Percentiles rank a stretch among this genome's conserved stretches.
Evolutionary conservation across 2,888 invertebrate genomes (phyloP).

Genomic region (Pheosia tremula): DNA sequence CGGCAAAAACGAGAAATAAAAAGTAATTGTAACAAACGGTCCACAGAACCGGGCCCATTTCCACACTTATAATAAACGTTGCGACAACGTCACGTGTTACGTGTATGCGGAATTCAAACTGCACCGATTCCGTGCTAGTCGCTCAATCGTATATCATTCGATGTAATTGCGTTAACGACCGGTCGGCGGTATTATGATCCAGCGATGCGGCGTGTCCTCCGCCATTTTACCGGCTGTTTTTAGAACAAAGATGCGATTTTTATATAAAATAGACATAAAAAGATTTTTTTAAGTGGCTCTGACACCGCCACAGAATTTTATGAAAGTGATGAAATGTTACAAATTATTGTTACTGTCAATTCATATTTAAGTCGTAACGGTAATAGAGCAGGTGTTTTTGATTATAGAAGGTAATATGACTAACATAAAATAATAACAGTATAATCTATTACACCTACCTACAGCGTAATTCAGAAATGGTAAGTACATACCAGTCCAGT

Average conservation of each 20-base stretch:
- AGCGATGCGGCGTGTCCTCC: constrained; percentile 22
- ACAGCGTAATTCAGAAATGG: no score
- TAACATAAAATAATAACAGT: no score
- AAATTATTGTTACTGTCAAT: no score
- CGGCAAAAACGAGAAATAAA: constrained; percentile 2
- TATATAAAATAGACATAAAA: no score
- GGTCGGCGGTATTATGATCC: constrained; percentile 18
- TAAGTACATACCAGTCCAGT: no score
- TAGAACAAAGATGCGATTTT: constrained; percentile 1
- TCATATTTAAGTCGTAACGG: no score
- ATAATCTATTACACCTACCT: no score
- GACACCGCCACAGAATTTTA: no score
- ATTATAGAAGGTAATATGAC: no score
- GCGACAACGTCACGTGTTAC: constrained; percentile 47
- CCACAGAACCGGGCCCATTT: constrained; percentile 48
- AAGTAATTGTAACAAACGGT: constrained; percentile 20
- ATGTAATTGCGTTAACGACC: constrained; percentile 38
- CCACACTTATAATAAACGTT: constrained; percentile 44
- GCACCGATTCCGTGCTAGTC: constrained; percentile 39
- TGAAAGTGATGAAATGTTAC: no score
- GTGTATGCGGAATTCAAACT: constrained; percentile 57
- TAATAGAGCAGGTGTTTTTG: no score
- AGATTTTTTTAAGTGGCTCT: no score
- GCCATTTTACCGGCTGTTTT: constrained; percentile 14
- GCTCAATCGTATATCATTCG: constrained; percentile 40